Evolutionary conservation across 64 coral and sea anemone species (phyloP).

Genomic region (Trachythela sp.): DNA sequence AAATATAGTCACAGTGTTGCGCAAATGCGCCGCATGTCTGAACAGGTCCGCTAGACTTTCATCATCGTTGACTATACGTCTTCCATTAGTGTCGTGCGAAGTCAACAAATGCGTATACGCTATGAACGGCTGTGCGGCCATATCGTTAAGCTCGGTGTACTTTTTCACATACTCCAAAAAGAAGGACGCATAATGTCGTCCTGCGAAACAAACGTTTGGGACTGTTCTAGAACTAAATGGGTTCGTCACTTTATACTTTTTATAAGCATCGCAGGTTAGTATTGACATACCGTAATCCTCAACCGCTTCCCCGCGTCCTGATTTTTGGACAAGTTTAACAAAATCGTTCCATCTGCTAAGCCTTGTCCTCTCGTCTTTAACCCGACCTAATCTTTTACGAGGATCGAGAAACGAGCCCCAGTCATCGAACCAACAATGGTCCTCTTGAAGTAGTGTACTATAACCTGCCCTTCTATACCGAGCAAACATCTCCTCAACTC

Average conservation of each 20-base stretch:
- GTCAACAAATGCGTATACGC: conserved; percentile 84
- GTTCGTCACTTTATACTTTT: conserved; percentile 45
- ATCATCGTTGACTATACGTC: conserved; percentile 70
- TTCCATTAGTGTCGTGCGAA: conserved; percentile 68
- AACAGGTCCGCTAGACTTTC: conserved; percentile 50
- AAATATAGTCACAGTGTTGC: conserved; percentile 76
- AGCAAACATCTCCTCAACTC: conserved; percentile 46
- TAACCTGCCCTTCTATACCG: conserved; percentile 59
- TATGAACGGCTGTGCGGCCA: conserved; percentile 40
- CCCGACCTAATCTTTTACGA: neutral
- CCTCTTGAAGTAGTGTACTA: conserved; percentile 78
- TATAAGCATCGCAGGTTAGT: conserved; percentile 63
- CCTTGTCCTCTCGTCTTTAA: conserved; percentile 35
- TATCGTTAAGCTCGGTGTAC: conserved; percentile 51
- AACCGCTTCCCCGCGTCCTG: conserved; percentile 28
- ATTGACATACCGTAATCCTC: conserved; percentile 61
- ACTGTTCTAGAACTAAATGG: conserved; percentile 49
- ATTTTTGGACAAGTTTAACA: neutral
- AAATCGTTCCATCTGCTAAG: conserved; percentile 36
- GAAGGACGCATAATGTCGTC: conserved; percentile 60
- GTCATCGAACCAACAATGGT: conserved; percentile 74
- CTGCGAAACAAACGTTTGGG: conserved; percentile 62
- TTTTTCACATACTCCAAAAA: conserved; percentile 54
- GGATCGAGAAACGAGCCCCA: conserved; percentile 71
- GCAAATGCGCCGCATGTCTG: conserved; percentile 41